Base-by-base conservation (phyloP, 2,113 vertebrate species). In the Carassius carassius region DNA sequence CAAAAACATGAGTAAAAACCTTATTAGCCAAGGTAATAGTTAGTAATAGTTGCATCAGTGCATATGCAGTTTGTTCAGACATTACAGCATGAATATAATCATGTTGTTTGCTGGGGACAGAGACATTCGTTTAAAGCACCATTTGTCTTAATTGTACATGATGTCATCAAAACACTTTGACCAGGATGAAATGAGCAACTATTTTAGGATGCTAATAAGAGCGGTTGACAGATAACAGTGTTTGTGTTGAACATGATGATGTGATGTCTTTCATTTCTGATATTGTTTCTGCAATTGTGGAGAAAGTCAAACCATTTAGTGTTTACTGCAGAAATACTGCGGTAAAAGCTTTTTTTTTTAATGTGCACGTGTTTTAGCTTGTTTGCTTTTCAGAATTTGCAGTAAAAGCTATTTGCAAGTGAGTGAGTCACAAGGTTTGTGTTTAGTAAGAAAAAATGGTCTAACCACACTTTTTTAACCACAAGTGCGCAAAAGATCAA, bases 131-230 rank as follows among this genome's bases (percentile, higher is more conserved):
- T 75, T 58, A 56, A 62, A 32, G 25, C 3, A 3, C 56, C n/a
- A 29, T 47, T 80, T 65, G 60, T 80, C 37, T 6, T 41, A 79
- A 19, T 4, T 80, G 58, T 47, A 9, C 58, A 25, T 65, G 78
- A 47, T 21, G 16, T 80, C 78, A 80, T 67, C n/a, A 13, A 25
- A 80, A 29, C 78, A 65, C 58, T 73, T 77, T 54, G 14, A 37
- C 5, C 29, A n/a, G 32, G 19, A 41, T 7, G 17, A 37, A 32
- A 21, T 58, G 8, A 17, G 49, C 6, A 21, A 21, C 9, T 32
- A 35, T 35, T 56, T 56, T 6, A 56, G 17, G 4, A 19, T 0
- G 2, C 17, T 54, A 49, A 76, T 29, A 54, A 54, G 51, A 49
- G 9, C 47, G 3, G 5, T 0, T 56, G 0, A 19, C 54, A 0